Percentiles rank a stretch among this genome's conserved stretches.
phyloP scores from a whole-genome alignment of 2,113 vertebrate species.

The Ornithorhynchus anatinus region DNA sequence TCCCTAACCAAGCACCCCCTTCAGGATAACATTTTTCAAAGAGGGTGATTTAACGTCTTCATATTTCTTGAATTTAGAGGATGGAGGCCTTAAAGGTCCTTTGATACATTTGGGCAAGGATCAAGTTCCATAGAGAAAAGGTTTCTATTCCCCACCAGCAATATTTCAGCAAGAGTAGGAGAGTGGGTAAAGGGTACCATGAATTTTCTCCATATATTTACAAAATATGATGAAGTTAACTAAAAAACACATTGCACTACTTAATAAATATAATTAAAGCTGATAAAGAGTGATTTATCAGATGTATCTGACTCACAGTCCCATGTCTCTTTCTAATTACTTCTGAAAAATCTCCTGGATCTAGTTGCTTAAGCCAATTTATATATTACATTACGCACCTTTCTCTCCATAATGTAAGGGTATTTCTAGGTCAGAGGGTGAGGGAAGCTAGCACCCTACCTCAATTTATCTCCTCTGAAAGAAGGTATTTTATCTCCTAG shows the following conservation, averaged over 20 bases:
- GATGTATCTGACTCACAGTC: neutral
- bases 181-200: slow-evolving; percentile 3
- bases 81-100: neutral
- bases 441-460: slow-evolving; percentile 5
- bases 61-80: neutral
- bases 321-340: slow-evolving; percentile 12
- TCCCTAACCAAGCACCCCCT: too few relatives aligned
- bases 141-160: neutral
- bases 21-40: too few relatives aligned
- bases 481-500: neutral
- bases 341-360: neutral
- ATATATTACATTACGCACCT: neutral
- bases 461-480: slow-evolving; percentile 16
- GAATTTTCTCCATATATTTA: slow-evolving; percentile 6
- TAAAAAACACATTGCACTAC: neutral
- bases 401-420: slow-evolving; percentile 14
- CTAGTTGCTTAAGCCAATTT: neutral
- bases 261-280: neutral
- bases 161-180: too few relatives aligned
- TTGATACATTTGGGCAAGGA: too few relatives aligned
- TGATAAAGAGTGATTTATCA: neutral
- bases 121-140: neutral
- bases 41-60: neutral
- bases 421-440: neutral
- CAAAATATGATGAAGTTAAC: slow-evolving; percentile 12